Percentiles rank a stretch among this genome's conserved stretches.
Conservation (phyloP, 2,113 vertebrate genomes). For the Corynorhinus townsendii region DNA sequence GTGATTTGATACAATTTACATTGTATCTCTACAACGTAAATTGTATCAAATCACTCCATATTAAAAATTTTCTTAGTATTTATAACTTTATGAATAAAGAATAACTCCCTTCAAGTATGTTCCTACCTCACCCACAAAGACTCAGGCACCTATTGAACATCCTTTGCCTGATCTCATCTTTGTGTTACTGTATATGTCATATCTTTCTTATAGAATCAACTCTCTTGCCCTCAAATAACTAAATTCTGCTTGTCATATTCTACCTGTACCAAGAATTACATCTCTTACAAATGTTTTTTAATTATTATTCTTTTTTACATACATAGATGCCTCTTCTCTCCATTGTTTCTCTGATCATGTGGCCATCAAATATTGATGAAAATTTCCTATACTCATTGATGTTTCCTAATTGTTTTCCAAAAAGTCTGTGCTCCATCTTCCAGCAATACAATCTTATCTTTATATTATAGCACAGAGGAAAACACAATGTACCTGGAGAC, state of each 20-base stretch:
- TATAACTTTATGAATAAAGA: neutral
- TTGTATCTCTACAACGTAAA: neutral
- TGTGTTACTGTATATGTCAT: neutral
- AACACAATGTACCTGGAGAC: neutral
- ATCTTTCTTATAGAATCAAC: neutral
- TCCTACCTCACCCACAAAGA: neutral
- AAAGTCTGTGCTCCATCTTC: neutral
- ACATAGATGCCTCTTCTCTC: neutral
- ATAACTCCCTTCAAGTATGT: neutral
- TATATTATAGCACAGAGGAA: neutral
- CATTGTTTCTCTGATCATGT: neutral
- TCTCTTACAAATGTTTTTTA: neutral
- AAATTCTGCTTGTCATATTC: neutral
- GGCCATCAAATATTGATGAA: neutral
- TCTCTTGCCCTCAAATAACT: neutral
- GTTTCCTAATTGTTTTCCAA: neutral
- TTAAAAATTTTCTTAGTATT: neutral
- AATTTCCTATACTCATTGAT: neutral
- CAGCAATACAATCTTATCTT: neutral
- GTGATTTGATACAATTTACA: too few species aligned
- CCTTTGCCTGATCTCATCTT: neutral
- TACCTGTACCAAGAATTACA: neutral
- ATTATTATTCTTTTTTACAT: neutral
- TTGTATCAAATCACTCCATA: neutral
- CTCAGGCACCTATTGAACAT: neutral